These are phyloP conservation scores for Meandrusa payeni DNA, from an alignment of 2,888 invertebrate species.

Conservation along the genomic window DNA sequence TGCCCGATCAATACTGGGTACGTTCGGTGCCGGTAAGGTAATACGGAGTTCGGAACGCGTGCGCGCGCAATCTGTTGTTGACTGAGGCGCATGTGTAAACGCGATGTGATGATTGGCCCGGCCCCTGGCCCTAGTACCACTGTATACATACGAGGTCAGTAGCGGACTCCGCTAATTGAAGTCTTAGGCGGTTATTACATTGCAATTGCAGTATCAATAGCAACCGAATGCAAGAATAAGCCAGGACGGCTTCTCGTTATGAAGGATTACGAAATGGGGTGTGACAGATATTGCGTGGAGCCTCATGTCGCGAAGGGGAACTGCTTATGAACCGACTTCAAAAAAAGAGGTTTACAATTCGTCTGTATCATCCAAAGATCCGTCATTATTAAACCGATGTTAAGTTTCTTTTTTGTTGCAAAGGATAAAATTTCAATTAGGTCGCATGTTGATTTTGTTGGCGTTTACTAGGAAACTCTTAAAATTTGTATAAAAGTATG, in stretches of 20 bases:
- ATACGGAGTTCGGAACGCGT: conserved; percentile 56
- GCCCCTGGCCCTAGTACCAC: conserved; percentile 30
- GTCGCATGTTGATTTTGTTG: too few relatives aligned
- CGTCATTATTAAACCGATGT: too few relatives aligned
- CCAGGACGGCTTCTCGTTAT: conserved; percentile 1
- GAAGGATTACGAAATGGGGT: conserved; percentile 17
- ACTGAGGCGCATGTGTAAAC: conserved; percentile 63
- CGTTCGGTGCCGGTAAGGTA: conserved; percentile 57
- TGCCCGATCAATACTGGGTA: conserved; percentile 73
- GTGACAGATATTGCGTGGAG: conserved; percentile 11
- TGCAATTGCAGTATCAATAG: conserved; percentile 18
- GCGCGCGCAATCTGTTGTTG: conserved; percentile 74
- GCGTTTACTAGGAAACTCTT: too few relatives aligned
- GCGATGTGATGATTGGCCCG: conserved; percentile 37
- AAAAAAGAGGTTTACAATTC: too few relatives aligned
- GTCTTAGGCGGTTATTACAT: conserved; percentile 22
- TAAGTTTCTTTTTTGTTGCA: too few relatives aligned
- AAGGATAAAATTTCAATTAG: too few relatives aligned
- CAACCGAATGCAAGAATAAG: conserved; percentile 1
- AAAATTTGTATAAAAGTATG: too few relatives aligned
- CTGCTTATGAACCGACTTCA: too few relatives aligned
- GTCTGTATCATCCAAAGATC: too few relatives aligned
- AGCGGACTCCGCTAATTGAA: conserved; percentile 27
- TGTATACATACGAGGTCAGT: conserved; percentile 32
- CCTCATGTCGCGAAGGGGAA: conserved; percentile 12